A percentile compares a stretch with the other conserved stretches of the same genome.
These are phyloP conservation scores for Pygocentrus nattereri DNA, from an alignment of 2,797 vertebrate species.

Conservation along the genomic window DNA sequence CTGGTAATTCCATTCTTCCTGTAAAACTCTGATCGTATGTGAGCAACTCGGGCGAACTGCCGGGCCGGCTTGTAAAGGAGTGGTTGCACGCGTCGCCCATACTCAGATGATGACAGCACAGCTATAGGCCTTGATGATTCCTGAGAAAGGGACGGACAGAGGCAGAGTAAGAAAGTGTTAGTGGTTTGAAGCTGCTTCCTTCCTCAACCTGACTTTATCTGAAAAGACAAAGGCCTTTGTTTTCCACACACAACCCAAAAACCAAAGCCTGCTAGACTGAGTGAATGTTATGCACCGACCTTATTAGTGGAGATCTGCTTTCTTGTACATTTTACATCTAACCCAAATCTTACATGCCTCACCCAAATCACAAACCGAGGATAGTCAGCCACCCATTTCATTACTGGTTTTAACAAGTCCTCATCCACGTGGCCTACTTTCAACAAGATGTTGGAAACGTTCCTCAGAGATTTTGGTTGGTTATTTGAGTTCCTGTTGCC, in stretches of 20 bases:
- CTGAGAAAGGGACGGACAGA: slow-evolving; percentile 68
- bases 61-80: slow-evolving; percentile 61
- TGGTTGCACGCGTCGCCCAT: slow-evolving; percentile 74
- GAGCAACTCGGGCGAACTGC: slow-evolving; percentile 68
- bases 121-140: slow-evolving; percentile 79
- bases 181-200: not conserved
- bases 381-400: too few relatives aligned
- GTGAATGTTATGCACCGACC: not conserved
- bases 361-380: too few relatives aligned
- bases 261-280: not conserved
- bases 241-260: too few relatives aligned
- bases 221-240: not conserved
- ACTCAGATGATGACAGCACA: slow-evolving; percentile 82
- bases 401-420: too few relatives aligned
- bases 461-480: too few relatives aligned
- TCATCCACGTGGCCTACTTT: too few relatives aligned
- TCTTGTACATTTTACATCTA: not conserved
- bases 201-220: not conserved
- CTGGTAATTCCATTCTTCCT: slow-evolving; percentile 80
- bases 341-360: not conserved
- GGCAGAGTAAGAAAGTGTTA: not conserved
- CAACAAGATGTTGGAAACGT: too few relatives aligned
- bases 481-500: too few relatives aligned
- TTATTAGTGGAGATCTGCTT: not conserved
- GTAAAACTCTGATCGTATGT: slow-evolving; percentile 79